Conservation (phyloP, 2,797 vertebrate species). For the Enteromius anoplus region DNA sequence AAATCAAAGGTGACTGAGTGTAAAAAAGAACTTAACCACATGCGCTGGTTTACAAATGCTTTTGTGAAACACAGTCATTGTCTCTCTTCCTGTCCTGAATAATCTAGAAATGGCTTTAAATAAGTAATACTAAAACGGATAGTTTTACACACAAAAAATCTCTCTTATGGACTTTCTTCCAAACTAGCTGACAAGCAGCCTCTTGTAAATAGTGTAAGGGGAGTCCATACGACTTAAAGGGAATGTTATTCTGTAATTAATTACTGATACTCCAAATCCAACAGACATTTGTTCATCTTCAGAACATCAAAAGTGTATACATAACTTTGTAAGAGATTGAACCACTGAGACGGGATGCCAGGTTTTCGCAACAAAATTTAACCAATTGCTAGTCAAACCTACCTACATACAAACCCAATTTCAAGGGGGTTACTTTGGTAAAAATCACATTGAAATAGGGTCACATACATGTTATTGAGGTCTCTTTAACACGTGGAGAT, state of each 20-base stretch:
- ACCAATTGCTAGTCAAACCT: too few relatives aligned
- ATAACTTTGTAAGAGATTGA: too few relatives aligned
- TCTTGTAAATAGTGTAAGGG: neutral
- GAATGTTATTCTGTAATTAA: neutral
- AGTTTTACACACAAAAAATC: neutral
- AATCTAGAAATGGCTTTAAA: neutral
- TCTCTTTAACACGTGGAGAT: too few relatives aligned
- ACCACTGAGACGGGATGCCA: too few relatives aligned
- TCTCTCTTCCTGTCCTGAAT: neutral
- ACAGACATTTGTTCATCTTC: neutral
- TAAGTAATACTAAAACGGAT: neutral
- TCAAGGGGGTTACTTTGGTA: too few relatives aligned
- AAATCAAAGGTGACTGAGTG: neutral
- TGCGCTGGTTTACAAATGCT: neutral
- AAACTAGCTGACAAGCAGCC: neutral
- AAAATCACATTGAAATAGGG: too few relatives aligned
- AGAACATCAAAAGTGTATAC: neutral
- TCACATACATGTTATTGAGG: too few relatives aligned
- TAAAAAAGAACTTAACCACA: constrained; percentile 1
- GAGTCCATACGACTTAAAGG: neutral
- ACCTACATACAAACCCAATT: too few relatives aligned
- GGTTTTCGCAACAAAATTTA: too few relatives aligned
- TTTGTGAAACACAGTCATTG: neutral
- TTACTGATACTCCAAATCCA: neutral
- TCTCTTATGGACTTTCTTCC: neutral